phyloP scores from a whole-genome alignment of 1,140 invertebrate species.

The Argopecten irradians region DNA sequence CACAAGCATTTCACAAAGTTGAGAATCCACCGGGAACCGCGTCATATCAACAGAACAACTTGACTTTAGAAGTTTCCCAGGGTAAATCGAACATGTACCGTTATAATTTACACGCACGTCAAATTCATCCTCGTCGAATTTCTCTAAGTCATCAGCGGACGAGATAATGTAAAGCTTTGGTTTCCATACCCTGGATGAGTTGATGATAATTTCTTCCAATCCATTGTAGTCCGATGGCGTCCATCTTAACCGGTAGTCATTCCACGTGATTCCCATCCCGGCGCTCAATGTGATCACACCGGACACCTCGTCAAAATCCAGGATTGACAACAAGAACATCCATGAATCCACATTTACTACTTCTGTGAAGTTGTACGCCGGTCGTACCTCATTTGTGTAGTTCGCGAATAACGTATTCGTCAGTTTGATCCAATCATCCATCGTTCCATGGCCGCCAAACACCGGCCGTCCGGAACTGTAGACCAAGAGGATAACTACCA shows the following conservation, averaged over 20 bases:
- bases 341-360: background rate
- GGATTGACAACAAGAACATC: background rate
- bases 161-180: background rate
- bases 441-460: background rate
- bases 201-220: background rate
- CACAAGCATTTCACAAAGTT: constrained; percentile 38
- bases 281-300: background rate
- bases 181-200: background rate
- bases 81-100: background rate
- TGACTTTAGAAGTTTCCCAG: constrained; percentile 39
- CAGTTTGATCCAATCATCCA: background rate
- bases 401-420: background rate
- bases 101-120: background rate
- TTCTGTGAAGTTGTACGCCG: background rate
- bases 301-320: background rate
- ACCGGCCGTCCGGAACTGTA: background rate
- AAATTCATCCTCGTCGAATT: background rate
- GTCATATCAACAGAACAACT: constrained; percentile 42
- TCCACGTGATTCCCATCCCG: background rate
- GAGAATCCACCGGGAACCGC: constrained; percentile 44
- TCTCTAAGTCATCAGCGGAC: background rate
- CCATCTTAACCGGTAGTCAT: background rate
- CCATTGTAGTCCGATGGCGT: background rate
- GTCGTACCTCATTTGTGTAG: background rate
- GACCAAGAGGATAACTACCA: background rate